Base-by-base conservation (phyloP, 2,888 invertebrate species). In the Limnephilus marmoratus region DNA sequence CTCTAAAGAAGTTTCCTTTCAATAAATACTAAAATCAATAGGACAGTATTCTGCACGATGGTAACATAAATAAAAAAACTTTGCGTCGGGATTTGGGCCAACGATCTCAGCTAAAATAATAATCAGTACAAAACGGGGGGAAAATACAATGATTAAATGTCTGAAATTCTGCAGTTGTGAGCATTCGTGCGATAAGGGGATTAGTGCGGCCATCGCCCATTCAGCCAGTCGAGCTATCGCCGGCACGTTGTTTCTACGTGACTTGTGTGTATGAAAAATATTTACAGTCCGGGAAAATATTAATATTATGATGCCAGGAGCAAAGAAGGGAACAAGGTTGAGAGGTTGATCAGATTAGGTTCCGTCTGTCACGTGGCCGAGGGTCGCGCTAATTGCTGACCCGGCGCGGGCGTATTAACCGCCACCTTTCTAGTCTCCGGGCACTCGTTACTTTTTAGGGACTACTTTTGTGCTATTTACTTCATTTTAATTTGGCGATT, bases 131-230 rank as follows among this genome's bases (percentile, higher is more conserved):
- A 85, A 85, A 82, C 12, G 31, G 12, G n/a, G 85, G 85, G 34
- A 82, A 88, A 91, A 86, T 86, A 86, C 31, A 80, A 91, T 91
- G 91, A 91, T 87, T 82, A 87, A 91, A 91, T 82, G 53, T 81
- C 87, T 91, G 87, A 87, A 91, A 41, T 91, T 91, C 53, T 91
- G 91, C 88, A 91, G 88, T 45, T 80, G 90, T 53, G 87, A 89
- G 92, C 83, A 87, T 82, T 92, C 87, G 90, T 34, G 85, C 89
- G 92, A 93, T 93, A 93, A 92, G 89, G 85, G 91, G 92, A 93
- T 93, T 92, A 93, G 93, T 91, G 92, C 86, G 81, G 24, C 24
- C 18, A 93, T 49, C 45, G 45, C 12, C 45, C 12, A 68, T 68
- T 68, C 68, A 93, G 81, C 81, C 91, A 37, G 87, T 90, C 88